Conservation (phyloP, 2,888 invertebrate species). For the Mycogona germanica region DNA sequence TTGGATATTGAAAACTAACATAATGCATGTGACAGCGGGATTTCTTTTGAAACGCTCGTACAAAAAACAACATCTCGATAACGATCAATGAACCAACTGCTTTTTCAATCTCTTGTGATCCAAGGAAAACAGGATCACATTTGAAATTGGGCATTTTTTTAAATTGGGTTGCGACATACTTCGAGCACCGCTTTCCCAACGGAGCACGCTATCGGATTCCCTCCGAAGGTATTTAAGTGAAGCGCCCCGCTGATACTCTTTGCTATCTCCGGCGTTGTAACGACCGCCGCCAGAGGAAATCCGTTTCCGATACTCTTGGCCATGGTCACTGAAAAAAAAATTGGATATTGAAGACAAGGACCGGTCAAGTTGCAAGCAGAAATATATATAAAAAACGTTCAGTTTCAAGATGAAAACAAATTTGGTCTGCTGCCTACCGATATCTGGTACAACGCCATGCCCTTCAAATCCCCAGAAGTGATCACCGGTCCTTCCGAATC, state of each 20-base stretch:
- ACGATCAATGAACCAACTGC: too few species aligned
- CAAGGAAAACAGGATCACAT: too few species aligned
- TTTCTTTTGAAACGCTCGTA: too few species aligned
- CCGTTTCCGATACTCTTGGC: slow-evolving; percentile 89
- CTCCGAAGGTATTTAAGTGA: slow-evolving; percentile 94
- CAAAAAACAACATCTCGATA: too few species aligned
- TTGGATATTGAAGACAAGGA: neutral
- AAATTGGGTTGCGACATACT: slow-evolving; percentile 41
- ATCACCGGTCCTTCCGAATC: slow-evolving; percentile 88
- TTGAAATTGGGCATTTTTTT: neutral
- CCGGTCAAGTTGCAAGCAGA: slow-evolving; percentile 2
- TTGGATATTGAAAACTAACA: neutral
- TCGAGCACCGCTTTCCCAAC: slow-evolving; percentile 87
- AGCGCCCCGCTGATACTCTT: slow-evolving; percentile 55
- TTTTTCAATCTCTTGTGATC: too few species aligned
- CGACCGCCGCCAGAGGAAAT: slow-evolving; percentile 89
- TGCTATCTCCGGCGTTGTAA: slow-evolving; percentile 81
- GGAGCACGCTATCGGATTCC: slow-evolving; percentile 80
- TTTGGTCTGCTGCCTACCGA: too few species aligned
- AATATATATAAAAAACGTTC: neutral
- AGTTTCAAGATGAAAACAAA: neutral
- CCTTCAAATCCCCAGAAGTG: slow-evolving; percentile 93
- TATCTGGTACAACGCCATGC: slow-evolving; percentile 78
- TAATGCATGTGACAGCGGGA: too few species aligned
- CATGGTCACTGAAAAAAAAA: slow-evolving; percentile 54